Conservation (phyloP, 2,888 invertebrate genomes). For the Megaustenia siamemsis region DNA sequence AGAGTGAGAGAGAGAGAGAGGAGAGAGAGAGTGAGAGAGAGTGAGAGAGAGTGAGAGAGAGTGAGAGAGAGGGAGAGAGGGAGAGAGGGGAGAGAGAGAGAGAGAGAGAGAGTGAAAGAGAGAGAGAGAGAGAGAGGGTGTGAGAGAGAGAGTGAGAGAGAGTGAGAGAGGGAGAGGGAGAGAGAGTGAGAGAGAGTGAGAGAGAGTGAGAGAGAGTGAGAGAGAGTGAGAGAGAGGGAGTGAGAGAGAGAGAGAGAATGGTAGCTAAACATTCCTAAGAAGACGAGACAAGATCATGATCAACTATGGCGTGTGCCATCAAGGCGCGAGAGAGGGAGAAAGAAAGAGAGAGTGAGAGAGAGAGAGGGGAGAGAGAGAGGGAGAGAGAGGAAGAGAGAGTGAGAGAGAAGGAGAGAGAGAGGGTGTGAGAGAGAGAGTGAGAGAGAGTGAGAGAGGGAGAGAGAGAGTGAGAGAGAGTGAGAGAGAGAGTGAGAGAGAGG, state of each 20-base stretch:
- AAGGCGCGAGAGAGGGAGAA: not conserved
- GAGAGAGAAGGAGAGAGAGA: not conserved
- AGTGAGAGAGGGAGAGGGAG: not conserved
- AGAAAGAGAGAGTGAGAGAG: too few relatives aligned
- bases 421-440: not conserved
- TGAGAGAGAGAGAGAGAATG: not conserved
- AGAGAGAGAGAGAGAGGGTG: not conserved
- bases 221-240: not conserved
- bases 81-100: not conserved
- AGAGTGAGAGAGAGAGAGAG: not conserved
- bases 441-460: too few relatives aligned
- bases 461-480: too few relatives aligned
- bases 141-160: not conserved
- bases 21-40: conserved; percentile 12
- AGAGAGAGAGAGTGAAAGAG: conserved; percentile 5
- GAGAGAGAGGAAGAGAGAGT: not conserved
- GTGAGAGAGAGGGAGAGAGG: not conserved
- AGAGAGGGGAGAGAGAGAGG: too few relatives aligned
- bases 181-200: not conserved
- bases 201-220: not conserved
- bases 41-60: not conserved
- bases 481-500: too few relatives aligned
- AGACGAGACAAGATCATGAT: too few relatives aligned
- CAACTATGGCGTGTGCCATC: too few relatives aligned
- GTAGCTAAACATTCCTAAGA: too few relatives aligned